Base-by-base conservation (phyloP, 2,888 invertebrate species). In the Carpatolechia fugitivella region DNA sequence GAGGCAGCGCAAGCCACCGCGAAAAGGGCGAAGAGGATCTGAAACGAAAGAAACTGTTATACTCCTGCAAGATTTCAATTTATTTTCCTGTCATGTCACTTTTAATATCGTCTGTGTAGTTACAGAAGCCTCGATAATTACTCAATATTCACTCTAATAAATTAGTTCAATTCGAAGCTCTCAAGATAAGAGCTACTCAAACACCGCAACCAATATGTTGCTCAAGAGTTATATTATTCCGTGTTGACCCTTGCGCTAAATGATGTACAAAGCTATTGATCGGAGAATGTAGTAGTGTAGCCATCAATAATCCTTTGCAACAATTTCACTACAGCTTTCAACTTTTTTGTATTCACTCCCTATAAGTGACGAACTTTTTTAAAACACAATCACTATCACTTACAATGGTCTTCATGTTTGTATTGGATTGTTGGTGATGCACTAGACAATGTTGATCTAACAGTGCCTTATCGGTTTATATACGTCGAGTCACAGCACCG, bases 381-480 rank as follows among this genome's bases (percentile, higher is more conserved):
- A 59, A 56, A 62, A 57, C 79, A 81, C 80, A 71, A 65, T 69
- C 82, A 82, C 82, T 77, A 67, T 59, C 84, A 89, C 89, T 89
- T 87, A 90, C 89, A 71, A 89, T 81, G 76, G 74, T 73, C 80
- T 85, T 87, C 89, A 90, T 89, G 77, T 78, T 88, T 83, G 70
- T 82, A 72, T 78, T 74, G 72, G 76, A 76, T 75, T 78, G 78
- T 78, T 74, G 82, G 75, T 75, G 82, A 77, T 80, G 80, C 75
- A 82, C 81, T 82, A 85, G 83, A 85, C 85, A 86, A 87, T 87
- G 83, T 82, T 82, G 75, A 73, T 83, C 82, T 83, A 81, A 80
- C 70, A 74, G 66, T 73, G 78, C 56, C 75, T 75, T 80, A 82
- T 85, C 85, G 80, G 87, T 87, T 80, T 89, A 82, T 82, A 82